Evolutionary conservation across 2,113 vertebrate genomes (phyloP).

Genomic region (Ifrita kowaldi): DNA sequence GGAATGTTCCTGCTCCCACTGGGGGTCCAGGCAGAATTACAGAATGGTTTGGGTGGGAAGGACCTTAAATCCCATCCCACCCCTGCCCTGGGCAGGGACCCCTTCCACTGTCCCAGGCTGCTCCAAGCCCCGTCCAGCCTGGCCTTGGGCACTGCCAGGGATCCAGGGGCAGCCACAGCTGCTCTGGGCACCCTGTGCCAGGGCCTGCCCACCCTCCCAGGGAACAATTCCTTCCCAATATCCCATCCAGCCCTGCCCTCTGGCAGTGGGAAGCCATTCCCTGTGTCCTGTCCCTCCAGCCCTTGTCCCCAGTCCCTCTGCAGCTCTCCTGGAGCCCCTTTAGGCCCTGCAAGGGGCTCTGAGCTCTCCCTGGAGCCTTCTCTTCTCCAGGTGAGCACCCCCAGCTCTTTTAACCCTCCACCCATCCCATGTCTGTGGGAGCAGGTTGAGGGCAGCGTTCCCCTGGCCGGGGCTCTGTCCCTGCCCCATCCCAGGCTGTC

Average conservation of each 20-base stretch:
- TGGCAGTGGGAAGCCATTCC: neutral
- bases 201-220: neutral
- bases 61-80: rapidly evolving
- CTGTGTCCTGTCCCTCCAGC: neutral
- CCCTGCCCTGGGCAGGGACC: neutral
- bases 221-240: neutral
- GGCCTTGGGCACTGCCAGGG: neutral
- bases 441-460: neutral
- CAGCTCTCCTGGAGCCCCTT: neutral
- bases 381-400: neutral
- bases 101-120: neutral
- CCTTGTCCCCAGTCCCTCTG: neutral
- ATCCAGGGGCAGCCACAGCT: neutral
- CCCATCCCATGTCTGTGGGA: rapidly evolving
- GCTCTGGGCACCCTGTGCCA: neutral
- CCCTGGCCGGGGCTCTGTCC: neutral
- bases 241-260: neutral
- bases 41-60: neutral
- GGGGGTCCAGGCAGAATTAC: neutral
- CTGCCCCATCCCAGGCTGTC: neutral
- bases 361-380: neutral
- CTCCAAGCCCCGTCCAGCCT: neutral
- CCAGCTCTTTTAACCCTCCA: neutral
- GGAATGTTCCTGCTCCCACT: neutral
- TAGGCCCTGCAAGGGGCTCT: neutral